phyloP scores from a whole-genome alignment of 2,888 invertebrate species.

The Graphium colonna region DNA sequence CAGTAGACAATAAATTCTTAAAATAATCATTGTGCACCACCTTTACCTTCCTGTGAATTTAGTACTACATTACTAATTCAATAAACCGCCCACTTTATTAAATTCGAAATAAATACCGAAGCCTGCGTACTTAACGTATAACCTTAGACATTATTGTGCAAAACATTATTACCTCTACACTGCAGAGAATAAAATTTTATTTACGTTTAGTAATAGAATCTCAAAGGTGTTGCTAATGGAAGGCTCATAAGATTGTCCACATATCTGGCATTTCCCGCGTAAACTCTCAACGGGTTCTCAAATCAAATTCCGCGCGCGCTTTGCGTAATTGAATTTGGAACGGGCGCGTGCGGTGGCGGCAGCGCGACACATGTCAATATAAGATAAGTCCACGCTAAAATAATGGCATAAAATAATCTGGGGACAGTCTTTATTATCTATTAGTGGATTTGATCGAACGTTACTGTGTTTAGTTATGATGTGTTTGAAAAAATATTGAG shows the following conservation, averaged over 20 bases:
- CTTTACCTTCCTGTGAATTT: no score
- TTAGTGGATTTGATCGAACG: no score
- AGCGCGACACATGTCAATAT: slow-evolving; percentile 13
- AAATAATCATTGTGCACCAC: no score
- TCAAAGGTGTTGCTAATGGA: neutral
- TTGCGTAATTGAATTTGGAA: slow-evolving; percentile 32
- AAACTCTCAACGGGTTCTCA: slow-evolving; percentile 22
- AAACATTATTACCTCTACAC: neutral
- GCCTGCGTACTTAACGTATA: no score
- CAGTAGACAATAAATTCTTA: no score
- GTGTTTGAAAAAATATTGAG: no score
- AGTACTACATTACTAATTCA: no score
- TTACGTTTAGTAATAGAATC: neutral
- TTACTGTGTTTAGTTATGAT: no score
- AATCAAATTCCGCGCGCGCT: slow-evolving; percentile 23
- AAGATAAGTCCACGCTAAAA: neutral
- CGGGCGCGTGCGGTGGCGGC: slow-evolving; percentile 31
- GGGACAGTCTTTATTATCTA: neutral
- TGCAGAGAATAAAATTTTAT: neutral
- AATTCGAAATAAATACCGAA: no score
- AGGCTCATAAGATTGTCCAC: neutral
- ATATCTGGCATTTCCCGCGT: slow-evolving; percentile 2
- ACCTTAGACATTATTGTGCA: no score
- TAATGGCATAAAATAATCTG: neutral
- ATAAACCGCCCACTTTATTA: no score